phyloP scores from a whole-genome alignment of 2,888 invertebrate genomes.

The Pecten maximus region DNA sequence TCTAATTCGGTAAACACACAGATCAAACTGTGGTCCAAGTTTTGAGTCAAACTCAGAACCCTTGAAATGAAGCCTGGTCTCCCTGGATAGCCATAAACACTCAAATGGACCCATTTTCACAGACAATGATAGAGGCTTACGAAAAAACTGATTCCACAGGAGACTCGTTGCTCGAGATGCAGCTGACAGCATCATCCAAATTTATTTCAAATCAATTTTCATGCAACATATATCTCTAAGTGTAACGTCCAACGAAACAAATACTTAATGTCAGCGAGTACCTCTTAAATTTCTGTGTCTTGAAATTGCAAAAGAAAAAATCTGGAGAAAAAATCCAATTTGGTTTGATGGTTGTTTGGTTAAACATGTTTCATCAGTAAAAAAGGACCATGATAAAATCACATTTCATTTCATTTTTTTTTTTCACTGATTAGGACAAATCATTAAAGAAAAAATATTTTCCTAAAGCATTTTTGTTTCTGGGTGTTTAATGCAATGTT shows the following conservation, averaged over 20 bases:
- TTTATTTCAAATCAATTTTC: conserved; percentile 35
- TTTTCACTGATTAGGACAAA: neutral
- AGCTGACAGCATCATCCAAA: conserved; percentile 26
- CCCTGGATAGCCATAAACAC: neutral
- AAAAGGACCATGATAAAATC: neutral
- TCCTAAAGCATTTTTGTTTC: neutral
- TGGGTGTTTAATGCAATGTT: neutral
- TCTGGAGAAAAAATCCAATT: neutral
- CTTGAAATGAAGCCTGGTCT: conserved; percentile 2
- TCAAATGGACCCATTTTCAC: conserved; percentile 32
- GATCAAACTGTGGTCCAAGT: conserved; percentile 2
- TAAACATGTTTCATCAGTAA: neutral
- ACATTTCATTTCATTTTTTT: neutral
- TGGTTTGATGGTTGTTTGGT: neutral
- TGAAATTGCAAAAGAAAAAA: neutral
- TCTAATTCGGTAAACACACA: neutral
- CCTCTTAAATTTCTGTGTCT: neutral
- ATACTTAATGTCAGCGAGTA: neutral
- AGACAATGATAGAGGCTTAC: neutral
- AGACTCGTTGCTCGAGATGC: conserved; percentile 14
- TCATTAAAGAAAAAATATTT: neutral
- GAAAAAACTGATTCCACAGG: conserved; percentile 4
- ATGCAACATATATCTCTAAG: conserved; percentile 33
- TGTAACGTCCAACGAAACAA: neutral
- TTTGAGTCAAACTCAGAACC: neutral